A percentile compares a stretch with the other conserved stretches of the same genome.
Evolutionary conservation across 2,113 vertebrate species (phyloP).

Genomic region (Platichthys stellatus): DNA sequence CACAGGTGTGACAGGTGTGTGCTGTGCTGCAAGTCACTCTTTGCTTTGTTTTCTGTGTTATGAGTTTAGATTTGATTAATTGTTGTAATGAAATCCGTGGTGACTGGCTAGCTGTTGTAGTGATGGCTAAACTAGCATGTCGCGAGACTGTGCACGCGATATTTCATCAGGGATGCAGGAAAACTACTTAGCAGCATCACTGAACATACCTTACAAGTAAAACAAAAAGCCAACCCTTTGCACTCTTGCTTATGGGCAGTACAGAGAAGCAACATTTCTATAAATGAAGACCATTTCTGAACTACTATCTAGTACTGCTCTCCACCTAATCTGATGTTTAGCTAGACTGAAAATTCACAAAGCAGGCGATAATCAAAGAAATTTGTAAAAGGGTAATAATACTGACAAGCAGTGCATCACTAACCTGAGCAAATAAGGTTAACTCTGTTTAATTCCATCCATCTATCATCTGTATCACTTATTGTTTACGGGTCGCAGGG

Average conservation of each 20-base stretch:
- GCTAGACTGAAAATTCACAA: too few species aligned
- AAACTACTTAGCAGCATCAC: too few species aligned
- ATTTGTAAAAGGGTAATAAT: constrained; percentile 23
- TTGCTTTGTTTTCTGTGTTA: background rate
- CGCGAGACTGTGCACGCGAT: too few species aligned
- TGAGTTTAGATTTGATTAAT: background rate
- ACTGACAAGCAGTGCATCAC: constrained; percentile 6
- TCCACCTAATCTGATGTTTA: background rate
- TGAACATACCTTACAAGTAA: too few species aligned
- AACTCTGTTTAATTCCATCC: constrained; percentile 53
- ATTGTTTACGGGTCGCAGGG: background rate
- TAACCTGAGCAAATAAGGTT: constrained; percentile 37
- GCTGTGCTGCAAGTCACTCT: background rate
- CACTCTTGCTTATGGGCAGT: too few species aligned
- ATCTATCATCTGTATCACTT: background rate
- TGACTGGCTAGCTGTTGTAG: background rate
- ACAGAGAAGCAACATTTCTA: too few species aligned
- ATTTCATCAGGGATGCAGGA: too few species aligned
- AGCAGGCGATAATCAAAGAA: background rate
- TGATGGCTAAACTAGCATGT: too few species aligned
- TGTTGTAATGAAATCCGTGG: background rate
- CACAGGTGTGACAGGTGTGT: background rate
- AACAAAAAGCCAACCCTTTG: too few species aligned
- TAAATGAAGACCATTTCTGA: background rate
- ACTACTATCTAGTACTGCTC: background rate